A percentile compares a stretch with the other conserved stretches of the same genome.
Evolutionary conservation across 2,888 invertebrate genomes (phyloP).

Genomic region (Acholoe squamosa): DNA sequence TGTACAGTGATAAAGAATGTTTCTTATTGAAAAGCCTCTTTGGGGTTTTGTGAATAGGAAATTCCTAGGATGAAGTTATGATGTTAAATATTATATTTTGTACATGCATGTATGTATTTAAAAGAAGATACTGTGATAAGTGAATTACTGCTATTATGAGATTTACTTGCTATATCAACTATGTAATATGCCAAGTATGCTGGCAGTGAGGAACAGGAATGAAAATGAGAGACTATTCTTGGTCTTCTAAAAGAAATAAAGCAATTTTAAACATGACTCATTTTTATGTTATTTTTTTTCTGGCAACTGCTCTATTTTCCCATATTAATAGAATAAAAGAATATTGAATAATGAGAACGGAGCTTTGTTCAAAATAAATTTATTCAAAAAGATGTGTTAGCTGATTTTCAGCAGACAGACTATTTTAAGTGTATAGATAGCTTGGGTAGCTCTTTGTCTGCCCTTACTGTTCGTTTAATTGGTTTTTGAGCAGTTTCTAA

Average conservation of each 20-base stretch:
- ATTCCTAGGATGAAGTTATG: background rate
- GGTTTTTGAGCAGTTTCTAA: too few relatives aligned
- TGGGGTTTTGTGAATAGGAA: background rate
- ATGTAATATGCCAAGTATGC: background rate
- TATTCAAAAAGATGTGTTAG: too few relatives aligned
- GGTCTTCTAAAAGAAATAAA: background rate
- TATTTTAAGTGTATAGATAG: too few relatives aligned
- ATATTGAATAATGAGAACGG: too few relatives aligned
- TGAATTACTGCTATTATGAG: background rate
- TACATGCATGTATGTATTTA: background rate
- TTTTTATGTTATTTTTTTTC: too few relatives aligned
- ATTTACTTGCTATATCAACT: background rate
- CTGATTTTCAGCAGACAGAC: too few relatives aligned
- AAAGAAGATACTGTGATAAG: constrained; percentile 23
- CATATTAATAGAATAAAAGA: too few relatives aligned
- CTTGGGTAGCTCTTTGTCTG: too few relatives aligned
- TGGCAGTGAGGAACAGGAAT: background rate
- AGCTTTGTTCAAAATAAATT: too few relatives aligned
- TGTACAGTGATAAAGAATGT: background rate
- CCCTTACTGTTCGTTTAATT: too few relatives aligned
- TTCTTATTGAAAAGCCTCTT: background rate
- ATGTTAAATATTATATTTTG: background rate
- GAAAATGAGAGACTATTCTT: background rate
- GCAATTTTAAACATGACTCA: background rate
- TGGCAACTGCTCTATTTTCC: too few relatives aligned